Evolutionary conservation across 2,797 vertebrate species (phyloP).

Genomic region (Poecilia velifera): DNA sequence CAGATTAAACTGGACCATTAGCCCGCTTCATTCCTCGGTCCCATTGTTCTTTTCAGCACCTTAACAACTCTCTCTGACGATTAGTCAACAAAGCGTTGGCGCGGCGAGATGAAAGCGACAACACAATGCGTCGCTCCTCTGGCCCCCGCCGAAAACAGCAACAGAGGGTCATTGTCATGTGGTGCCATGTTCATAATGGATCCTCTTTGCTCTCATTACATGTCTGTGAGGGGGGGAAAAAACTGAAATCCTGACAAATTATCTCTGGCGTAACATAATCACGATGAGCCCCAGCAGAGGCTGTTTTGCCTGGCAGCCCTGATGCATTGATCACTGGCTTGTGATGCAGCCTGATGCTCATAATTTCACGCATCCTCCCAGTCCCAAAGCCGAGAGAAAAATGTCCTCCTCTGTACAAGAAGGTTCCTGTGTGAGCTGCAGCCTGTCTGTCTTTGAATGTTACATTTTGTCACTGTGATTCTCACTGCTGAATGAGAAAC

Average conservation of each 20-base stretch:
- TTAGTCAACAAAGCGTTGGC: conserved; percentile 54
- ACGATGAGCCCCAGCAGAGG: conserved; percentile 34
- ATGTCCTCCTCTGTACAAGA: conserved; percentile 32
- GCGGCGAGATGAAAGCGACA: conserved; percentile 41
- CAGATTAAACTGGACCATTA: conserved; percentile 53
- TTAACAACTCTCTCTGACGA: conserved; percentile 34
- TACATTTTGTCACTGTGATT: not conserved
- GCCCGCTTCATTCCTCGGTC: conserved; percentile 36
- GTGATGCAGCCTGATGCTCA: conserved; percentile 53
- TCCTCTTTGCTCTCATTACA: conserved; percentile 55
- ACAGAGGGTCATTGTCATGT: conserved; percentile 46
- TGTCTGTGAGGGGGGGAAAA: conserved; percentile 49
- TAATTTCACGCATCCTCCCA: conserved; percentile 29
- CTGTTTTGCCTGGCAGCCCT: conserved; percentile 43
- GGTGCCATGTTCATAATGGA: conserved; percentile 44
- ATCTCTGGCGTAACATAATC: conserved; percentile 42
- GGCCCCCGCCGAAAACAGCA: conserved; percentile 39
- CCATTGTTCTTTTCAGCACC: conserved; percentile 44
- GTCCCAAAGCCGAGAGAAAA: conserved; percentile 39
- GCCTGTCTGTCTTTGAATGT: not conserved
- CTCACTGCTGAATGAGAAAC: not conserved
- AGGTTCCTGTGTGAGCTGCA: conserved; percentile 28
- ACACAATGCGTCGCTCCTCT: conserved; percentile 43
- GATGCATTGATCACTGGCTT: conserved; percentile 60
- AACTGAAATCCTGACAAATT: conserved; percentile 61